These are phyloP conservation scores for Polydrusus tereticollis DNA, from an alignment of 2,888 invertebrate genomes.

Conservation along the genomic window DNA sequence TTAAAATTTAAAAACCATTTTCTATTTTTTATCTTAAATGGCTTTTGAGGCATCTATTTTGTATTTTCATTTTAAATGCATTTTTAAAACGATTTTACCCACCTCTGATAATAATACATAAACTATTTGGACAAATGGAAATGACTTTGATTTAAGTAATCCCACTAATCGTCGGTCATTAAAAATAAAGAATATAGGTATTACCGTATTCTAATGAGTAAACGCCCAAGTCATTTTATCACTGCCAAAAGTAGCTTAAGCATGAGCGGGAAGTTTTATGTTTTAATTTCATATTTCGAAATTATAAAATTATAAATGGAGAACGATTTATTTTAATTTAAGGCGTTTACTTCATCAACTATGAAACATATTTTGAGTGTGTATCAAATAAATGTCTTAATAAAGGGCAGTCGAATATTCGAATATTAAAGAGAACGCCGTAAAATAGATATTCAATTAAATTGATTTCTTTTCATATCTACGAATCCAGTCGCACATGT, in stretches of 20 bases:
- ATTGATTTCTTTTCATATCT: too few relatives aligned
- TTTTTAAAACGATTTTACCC: too few relatives aligned
- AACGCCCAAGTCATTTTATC: background rate
- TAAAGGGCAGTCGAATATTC: background rate
- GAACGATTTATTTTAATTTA: background rate
- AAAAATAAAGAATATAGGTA: background rate
- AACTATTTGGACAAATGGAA: too few relatives aligned
- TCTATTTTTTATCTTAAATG: too few relatives aligned
- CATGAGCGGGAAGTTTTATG: background rate
- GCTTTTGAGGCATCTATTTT: too few relatives aligned
- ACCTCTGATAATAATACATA: too few relatives aligned
- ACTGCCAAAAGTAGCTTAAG: background rate
- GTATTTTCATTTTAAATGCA: too few relatives aligned
- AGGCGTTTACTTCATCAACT: constrained; percentile 8
- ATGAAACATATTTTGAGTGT: background rate
- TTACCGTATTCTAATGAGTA: background rate
- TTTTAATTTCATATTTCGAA: background rate
- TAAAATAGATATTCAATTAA: background rate
- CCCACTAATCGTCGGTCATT: too few relatives aligned
- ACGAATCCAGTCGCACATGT: too few relatives aligned
- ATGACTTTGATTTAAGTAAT: too few relatives aligned
- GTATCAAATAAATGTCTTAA: background rate
- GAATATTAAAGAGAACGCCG: background rate
- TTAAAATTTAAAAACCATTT: too few relatives aligned
- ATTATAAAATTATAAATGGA: background rate